phyloP scores from a whole-genome alignment of 2,888 invertebrate species.

The Trilocha varians region DNA sequence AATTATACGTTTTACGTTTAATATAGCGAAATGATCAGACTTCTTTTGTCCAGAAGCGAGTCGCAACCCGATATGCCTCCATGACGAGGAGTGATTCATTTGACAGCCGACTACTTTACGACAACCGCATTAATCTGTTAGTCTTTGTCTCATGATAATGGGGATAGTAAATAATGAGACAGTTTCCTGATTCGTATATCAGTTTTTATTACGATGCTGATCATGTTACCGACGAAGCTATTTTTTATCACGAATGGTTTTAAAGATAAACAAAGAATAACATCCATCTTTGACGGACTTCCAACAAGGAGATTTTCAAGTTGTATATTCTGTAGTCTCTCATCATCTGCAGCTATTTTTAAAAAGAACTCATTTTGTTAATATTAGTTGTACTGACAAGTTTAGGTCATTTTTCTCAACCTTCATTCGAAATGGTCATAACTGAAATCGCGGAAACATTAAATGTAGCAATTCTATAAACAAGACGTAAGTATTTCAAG shows the following conservation, averaged over 20 bases:
- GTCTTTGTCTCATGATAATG: neutral
- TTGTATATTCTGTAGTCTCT: too few relatives aligned
- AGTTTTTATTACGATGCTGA: neutral
- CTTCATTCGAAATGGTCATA: too few relatives aligned
- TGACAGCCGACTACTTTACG: neutral
- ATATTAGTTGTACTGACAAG: too few relatives aligned
- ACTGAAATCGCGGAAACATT: neutral
- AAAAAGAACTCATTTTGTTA: too few relatives aligned
- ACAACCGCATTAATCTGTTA: neutral
- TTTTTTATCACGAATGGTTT: neutral
- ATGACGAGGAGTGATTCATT: neutral
- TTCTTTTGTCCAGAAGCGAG: neutral
- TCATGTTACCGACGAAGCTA: neutral
- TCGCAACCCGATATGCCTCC: neutral
- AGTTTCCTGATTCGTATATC: neutral
- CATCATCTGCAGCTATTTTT: too few relatives aligned
- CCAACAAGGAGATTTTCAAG: too few relatives aligned
- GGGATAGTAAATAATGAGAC: neutral
- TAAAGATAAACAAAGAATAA: neutral
- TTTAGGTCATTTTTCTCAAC: neutral
- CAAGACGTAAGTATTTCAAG: neutral
- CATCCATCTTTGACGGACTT: too few relatives aligned
- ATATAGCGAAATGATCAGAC: neutral
- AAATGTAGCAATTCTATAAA: neutral
- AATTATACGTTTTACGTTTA: neutral